Conservation (phyloP, 1,140 invertebrate species). For the Akabosia matsudoensis region DNA sequence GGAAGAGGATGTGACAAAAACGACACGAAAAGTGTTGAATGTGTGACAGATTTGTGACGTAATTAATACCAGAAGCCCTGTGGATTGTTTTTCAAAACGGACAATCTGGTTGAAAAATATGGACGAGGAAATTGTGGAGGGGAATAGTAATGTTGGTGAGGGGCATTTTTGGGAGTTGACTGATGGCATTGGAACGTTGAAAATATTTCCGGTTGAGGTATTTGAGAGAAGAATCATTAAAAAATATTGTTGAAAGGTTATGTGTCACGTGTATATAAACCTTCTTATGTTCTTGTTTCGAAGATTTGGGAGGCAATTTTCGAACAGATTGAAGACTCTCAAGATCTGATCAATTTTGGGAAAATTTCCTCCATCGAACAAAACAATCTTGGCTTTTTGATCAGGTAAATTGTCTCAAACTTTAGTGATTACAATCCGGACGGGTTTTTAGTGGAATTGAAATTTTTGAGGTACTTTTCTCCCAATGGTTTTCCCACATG, state of each 20-base stretch:
- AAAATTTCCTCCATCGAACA: neutral
- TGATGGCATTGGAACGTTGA: neutral
- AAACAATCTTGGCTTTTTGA: neutral
- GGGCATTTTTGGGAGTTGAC: neutral
- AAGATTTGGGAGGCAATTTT: neutral
- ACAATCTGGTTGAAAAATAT: no score
- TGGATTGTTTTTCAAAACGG: no score
- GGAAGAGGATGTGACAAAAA: no score
- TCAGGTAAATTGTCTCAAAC: neutral
- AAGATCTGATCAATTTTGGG: neutral
- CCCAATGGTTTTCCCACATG: neutral
- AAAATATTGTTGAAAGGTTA: no score
- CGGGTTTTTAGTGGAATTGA: neutral
- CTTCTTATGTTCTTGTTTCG: neutral
- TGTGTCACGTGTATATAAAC: no score
- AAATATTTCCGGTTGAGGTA: neutral
- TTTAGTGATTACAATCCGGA: neutral
- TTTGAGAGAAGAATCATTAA: neutral
- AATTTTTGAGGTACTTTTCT: neutral
- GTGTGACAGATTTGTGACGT: no score
- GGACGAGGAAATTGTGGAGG: no score
- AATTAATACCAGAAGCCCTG: no score
- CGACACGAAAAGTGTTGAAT: no score
- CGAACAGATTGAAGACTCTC: neutral
- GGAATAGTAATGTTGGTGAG: neutral